Evolutionary conservation across 2,797 vertebrate species (phyloP), one percentile per base, ranked within the genome.

Genomic region (Cossypha caffra): DNA sequence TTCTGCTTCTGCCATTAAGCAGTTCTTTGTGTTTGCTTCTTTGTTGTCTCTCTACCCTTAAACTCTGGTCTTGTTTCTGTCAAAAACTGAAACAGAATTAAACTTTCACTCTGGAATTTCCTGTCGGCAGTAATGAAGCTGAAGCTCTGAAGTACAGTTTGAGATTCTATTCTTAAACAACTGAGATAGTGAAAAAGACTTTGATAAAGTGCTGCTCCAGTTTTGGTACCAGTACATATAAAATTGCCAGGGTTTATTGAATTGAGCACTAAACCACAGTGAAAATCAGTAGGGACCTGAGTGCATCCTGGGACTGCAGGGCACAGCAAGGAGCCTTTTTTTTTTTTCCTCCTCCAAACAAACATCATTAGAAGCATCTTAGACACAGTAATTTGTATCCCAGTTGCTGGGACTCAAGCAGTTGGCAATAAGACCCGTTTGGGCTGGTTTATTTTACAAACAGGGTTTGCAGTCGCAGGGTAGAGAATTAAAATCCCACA

Each of bases 401-500:
- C 47, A 3, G 40, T 90, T 57, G 62, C 92, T 92, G 88, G 75
- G 93, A 96, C 51, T 88, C 48, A 71, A 47, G 28, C 66, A 17
- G 1, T 69, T 15, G 0, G 74, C 87, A 89, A 3, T 37, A 5
- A 91, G 78, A 14, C 33, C 3, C 52, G 29, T 18, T 92, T 47
- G 68, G 14, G 54, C 54, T 64, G 5, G 1, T 90, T 96, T 88
- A 20, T 88, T 80, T 83, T 78, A 20, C 75, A 80, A 95, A 78
- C 16, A 72, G 66, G 51, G 45, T 95, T 90, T 91, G 68, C 68
- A 87, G 74, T 67, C 11, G 19, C 31, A 57, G 68, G 68, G 90
- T 61, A 29, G 89, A 59, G 89, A 48, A 73, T 84, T 69, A 79
- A 95, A 95, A 88, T 93, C 76, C 66, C 76, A 15, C 86, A 16